These are phyloP conservation scores for Drosophila takahashii DNA, from an alignment of 1,140 invertebrate species.

Conservation along the genomic window DNA sequence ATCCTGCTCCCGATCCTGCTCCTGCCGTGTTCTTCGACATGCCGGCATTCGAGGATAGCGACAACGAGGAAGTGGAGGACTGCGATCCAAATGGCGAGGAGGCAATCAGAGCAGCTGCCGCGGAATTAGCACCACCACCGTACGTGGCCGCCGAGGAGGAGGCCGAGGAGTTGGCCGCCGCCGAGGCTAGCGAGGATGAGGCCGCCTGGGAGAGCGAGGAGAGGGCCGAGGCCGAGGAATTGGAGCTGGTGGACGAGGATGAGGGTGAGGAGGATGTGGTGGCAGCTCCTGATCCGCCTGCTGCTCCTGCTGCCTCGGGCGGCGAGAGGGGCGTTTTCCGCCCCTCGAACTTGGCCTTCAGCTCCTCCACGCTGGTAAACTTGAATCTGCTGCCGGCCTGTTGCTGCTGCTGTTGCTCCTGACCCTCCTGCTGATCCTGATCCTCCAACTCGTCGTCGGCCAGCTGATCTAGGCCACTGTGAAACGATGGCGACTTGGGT, in stretches of 20 bases:
- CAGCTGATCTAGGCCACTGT: conserved; percentile 91
- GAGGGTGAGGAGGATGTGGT: conserved; percentile 71
- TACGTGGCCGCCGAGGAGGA: conserved; percentile 72
- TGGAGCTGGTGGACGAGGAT: conserved; percentile 73
- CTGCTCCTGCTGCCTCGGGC: conserved; percentile 49
- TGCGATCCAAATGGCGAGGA: conserved; percentile 67
- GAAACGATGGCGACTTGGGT: conserved; percentile 93
- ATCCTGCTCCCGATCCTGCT: conserved; percentile 16
- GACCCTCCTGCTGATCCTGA: conserved; percentile 3
- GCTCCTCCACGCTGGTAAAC: conserved; percentile 78
- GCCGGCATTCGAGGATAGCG: conserved; percentile 61
- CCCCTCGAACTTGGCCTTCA: conserved; percentile 78
- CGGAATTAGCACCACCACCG: conserved; percentile 67
- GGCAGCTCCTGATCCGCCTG: conserved; percentile 28
- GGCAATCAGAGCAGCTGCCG: conserved; percentile 64
- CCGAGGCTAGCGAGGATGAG: conserved; percentile 57
- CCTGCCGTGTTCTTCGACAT: conserved; percentile 38
- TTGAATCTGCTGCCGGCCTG: conserved; percentile 58
- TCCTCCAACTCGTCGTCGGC: conserved; percentile 85
- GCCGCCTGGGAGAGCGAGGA: conserved; percentile 71
- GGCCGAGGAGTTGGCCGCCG: conserved; percentile 54
- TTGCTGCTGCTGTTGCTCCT: conserved; percentile 4
- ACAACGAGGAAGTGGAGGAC: conserved; percentile 69
- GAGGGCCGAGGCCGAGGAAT: conserved; percentile 69
- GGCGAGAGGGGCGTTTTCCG: conserved; percentile 77